Evolutionary conservation across 2,113 vertebrate species (phyloP), one percentile per base, ranked within the genome.

Genomic region (Blennius ocellaris): DNA sequence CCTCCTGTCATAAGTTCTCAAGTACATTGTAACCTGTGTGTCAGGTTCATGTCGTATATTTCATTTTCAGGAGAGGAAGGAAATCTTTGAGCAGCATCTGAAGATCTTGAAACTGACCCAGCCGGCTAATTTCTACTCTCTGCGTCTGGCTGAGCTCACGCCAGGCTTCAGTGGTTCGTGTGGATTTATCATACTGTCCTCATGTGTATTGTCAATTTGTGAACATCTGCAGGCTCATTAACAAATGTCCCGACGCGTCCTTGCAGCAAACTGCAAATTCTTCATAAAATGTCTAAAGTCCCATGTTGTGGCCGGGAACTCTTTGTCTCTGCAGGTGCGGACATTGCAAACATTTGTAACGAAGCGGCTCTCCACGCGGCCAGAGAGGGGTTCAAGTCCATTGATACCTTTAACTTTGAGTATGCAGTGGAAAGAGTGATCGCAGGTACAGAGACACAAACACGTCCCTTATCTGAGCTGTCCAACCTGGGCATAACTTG

Each of bases 261-360:
- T n/a, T n/a, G n/a, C n/a, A n/a, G n/a, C n/a, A n/a, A n/a, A n/a
- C n/a, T n/a, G n/a, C n/a, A n/a, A n/a, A n/a, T n/a, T n/a, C n/a
- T n/a, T n/a, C n/a, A n/a, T n/a, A n/a, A 48, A n/a, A 39, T 61
- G 45, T 44, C n/a, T 30, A 30, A 30, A 36, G 39, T 60, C 6
- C 45, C 59, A 16, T 8, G n/a, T 37, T 17, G 6, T 50, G 15
- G 11, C 14, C 4, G 8, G 44, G 10, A 30, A 39, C 7, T 39
- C 3, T 49, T 4, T 67, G 15, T 77, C 69, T 50, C 58, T 54
- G 4, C 85, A 99, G 98, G 98, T n/a, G 98, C 98, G 1, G 98
- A 99, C 88, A 99, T 99, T 5, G 98, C 98, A 0, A 99, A 98
- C 78, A 97, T 99, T 76, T 99, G 97, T 47, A 99, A 99, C 0